Base-by-base conservation (phyloP, 2,797 vertebrate genomes). In the Staurois parvus region DNA sequence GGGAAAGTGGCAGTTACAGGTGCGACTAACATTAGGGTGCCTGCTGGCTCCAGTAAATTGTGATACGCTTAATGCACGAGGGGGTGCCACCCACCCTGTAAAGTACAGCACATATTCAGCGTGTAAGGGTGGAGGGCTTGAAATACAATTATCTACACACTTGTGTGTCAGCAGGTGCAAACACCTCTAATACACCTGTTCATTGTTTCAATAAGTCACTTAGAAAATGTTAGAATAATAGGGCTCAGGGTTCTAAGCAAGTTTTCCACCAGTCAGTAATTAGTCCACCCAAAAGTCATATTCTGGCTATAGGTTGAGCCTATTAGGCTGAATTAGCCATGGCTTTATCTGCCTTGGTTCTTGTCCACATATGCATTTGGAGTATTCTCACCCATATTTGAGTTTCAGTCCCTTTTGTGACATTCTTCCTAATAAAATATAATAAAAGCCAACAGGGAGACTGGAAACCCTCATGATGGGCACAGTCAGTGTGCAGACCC, bases 41-140 rank as follows among this genome's bases (percentile, higher is more conserved):
- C 78, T 80, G 78, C 67, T 80, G 78, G 66, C 67, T 21, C 26
- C 66, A 70, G 32, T 56, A 72, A 34, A 62, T 17, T 21, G 52
- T 40, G 69, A 62, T 26, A 62, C 69, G 45, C 45, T 80, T 80
- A 80, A 80, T 80, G n/a, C 30, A 42, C 45, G 32, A 81, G n/a
- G 48, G 68, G 69, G 79, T 72, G 69, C 52, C 79, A 73, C 69
- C 79, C 79, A 28, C 29, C 78, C 66, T 48, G 28, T 29, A 28
- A 45, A 6, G 74, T 42, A 37, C 56, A 77, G 5, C 10, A 26
- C 30, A 26, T 11, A 28, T 66, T 66, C 1, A 66, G 21, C 11
- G 64, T 66, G 26, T 66, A 66, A 26, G 26, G 64, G 64, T 30
- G 40, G 37, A 15, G 67, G 24, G 67, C 21, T 40, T 42, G 40